Percentiles rank a stretch among this genome's conserved stretches.
Evolutionary conservation across 2,888 invertebrate species (phyloP).

Genomic region (Marronus borbonicus): DNA sequence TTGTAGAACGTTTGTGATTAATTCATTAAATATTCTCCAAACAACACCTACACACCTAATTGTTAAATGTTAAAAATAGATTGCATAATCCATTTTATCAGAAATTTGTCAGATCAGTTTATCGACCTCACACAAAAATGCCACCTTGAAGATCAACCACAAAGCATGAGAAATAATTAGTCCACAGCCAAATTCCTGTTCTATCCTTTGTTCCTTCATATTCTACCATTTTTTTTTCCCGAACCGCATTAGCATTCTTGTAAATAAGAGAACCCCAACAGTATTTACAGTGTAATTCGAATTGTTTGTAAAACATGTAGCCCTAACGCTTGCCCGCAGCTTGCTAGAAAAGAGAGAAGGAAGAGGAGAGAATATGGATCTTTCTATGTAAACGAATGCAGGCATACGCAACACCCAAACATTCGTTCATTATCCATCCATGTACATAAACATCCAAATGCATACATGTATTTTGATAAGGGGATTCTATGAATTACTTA

Average conservation of each 20-base stretch:
- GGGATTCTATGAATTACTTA: constrained; percentile 41
- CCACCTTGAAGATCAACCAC: too few species aligned
- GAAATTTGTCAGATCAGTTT: too few species aligned
- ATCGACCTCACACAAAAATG: too few species aligned
- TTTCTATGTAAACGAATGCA: constrained; percentile 11
- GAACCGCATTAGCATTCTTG: not conserved
- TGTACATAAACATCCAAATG: constrained; percentile 20
- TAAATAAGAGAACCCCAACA: constrained; percentile 6
- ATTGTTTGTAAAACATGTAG: not conserved
- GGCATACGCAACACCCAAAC: too few species aligned
- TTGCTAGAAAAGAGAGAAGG: not conserved
- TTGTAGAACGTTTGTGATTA: too few species aligned
- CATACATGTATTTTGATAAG: constrained; percentile 44
- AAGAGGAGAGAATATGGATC: not conserved
- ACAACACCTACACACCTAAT: too few species aligned
- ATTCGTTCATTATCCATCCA: not conserved
- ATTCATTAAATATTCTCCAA: too few species aligned
- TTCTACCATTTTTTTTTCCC: not conserved
- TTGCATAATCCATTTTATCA: too few species aligned
- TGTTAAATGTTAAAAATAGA: too few species aligned
- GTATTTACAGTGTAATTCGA: constrained; percentile 6
- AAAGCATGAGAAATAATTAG: too few species aligned
- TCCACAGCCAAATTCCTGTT: too few species aligned
- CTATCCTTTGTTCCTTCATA: not conserved
- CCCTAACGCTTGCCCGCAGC: not conserved